Evolutionary conservation across 2,113 vertebrate species (phyloP).

Genomic region (Cyrtonyx montezumae): DNA sequence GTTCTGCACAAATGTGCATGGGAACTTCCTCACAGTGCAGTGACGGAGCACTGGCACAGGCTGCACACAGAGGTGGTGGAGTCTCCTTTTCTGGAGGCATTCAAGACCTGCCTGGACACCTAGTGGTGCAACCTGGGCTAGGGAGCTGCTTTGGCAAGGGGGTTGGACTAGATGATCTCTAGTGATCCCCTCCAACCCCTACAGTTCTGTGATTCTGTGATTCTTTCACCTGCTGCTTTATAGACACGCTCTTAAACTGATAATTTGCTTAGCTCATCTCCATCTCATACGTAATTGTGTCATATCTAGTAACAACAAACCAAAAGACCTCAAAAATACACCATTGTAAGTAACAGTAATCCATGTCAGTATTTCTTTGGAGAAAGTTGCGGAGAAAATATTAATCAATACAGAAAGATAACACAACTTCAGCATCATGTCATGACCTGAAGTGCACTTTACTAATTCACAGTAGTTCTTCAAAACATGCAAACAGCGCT

Average conservation of each 20-base stretch:
- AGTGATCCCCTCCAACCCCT: no score
- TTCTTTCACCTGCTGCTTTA: not conserved
- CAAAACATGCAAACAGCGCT: not conserved
- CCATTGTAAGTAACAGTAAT: not conserved
- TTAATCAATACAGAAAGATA: not conserved
- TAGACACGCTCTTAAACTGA: not conserved
- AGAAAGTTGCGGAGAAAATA: not conserved
- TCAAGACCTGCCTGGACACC: no score
- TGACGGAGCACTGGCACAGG: no score
- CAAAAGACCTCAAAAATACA: not conserved
- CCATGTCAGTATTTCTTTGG: not conserved
- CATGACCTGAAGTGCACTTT: not conserved
- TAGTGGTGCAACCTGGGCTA: no score
- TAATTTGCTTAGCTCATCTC: slow-evolving; percentile 5
- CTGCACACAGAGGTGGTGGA: no score
- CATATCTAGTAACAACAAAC: not conserved
- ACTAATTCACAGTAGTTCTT: not conserved
- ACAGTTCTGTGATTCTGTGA: no score
- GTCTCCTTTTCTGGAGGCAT: no score
- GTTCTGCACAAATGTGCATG: no score
- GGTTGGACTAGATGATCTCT: no score
- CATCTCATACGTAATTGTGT: not conserved
- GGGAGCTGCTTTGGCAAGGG: no score
- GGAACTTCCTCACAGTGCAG: no score
- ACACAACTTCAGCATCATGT: not conserved